Base-by-base conservation (phyloP, 2,888 invertebrate genomes). In the Imbricaverruca yamaguchii region DNA sequence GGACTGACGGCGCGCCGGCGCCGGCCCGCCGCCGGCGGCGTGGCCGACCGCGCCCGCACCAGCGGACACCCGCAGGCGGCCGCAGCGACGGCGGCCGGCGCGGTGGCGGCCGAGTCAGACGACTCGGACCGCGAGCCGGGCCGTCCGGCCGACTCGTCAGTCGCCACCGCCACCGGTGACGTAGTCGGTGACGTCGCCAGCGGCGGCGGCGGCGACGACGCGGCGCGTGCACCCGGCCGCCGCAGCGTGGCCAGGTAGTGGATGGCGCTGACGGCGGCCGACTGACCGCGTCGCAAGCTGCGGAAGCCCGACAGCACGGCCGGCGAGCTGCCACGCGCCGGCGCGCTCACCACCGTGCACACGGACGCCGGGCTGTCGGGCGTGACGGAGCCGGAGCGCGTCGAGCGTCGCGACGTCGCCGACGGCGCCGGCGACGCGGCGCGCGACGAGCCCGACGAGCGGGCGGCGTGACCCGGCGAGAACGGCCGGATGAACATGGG, bases 401-500 rank as follows among this genome's bases (percentile, higher is more conserved):
- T 15, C 69, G 69, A 69, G 9, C 39, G 69, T 8, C 69, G 69
- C 39, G 53, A 53, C 25, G n/a, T 12, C 25, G 13, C 67, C 67
- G 67, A 67, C 25, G 25, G 67, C 67, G 25, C 67, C 67, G 67
- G 67, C 12, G 67, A 67, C 12, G 13, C 67, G 23, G 25, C 67
- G 25, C 67, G 67, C 12, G 67, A 67, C 25, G 67, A 67, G 25
- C 67, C 67, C 13, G 12, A 23, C 15, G 69, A 18, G 59, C 11
- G 12, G 59, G 7, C 11, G 3, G 12, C 12, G 59, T 39, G 69
- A 53, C 39, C 69, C 39, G 69, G 59, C 59, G 59, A 59, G 59
- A 59, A 59, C 59, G 59, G 69, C 10, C 69, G 69, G 69, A 69
- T 69, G 53, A 53, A 69, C 69, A 69, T 69, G n/a, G 69, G 69